Evolutionary conservation across 2,888 invertebrate species (phyloP), one percentile per base, ranked within the genome.

Genomic region (Crepidodera aurea): DNA sequence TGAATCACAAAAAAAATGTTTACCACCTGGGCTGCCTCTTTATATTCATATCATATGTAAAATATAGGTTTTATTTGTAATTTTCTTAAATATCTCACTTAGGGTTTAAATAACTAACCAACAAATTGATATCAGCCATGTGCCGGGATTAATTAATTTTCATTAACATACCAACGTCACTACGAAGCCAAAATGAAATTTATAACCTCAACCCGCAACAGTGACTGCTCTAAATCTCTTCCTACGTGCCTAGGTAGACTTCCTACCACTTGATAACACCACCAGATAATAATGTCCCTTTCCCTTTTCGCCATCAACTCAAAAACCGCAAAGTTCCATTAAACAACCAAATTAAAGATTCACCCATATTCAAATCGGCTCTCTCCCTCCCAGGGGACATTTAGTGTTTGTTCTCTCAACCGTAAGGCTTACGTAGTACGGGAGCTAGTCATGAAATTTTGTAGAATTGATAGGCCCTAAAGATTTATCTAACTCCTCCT

Each of bases 321-420:
- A 50, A 61, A 55, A 61, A 29, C 55, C 60, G 10, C 60, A 42
- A 53, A 60, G 15, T 54, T 60, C 60, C 48, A 60, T 60, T 55
- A 61, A 61, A 61, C 55, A 55, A 54, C 44, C 44, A 65, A 65
- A 59, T 65, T 62, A 58, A 53, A 62, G 61, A 51, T 40, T 37
- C 51, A 16, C 51, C 60, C 57, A 51, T 56, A 62, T 60, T 62
- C 60, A 62, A 58, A 65, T 65, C 51, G n/a, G 51, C 53, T 64
- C 54, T 54, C 22, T n/a, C n/a, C n/a, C n/a, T n/a, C n/a, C n/a
- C 57, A 40, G 46, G 25, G 60, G 59, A 46, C 64, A 53, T 60
- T 56, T 60, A 64, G 50, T 40, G 40, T 56, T 56, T 32, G 53
- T 55, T 53, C 61, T 44, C 48, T 37, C 19, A 56, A 50, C 44